phyloP scores from a whole-genome alignment of 2,113 vertebrate species.

The Empidonax traillii region DNA sequence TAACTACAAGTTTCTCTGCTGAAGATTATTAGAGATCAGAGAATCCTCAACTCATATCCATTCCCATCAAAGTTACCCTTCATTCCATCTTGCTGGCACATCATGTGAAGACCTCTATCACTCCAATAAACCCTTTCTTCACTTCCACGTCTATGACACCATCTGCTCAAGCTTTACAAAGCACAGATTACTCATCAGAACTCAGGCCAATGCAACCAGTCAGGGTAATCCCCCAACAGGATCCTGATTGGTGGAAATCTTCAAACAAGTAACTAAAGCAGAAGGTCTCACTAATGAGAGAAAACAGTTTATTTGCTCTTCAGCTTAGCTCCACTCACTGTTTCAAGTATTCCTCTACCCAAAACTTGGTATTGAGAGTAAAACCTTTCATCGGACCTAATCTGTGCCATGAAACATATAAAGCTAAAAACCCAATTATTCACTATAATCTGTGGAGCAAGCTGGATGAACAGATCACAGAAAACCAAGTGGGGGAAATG shows the following conservation, averaged over 20 bases:
- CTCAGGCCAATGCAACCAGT: background rate
- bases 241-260: background rate
- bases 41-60: background rate
- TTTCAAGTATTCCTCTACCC: background rate
- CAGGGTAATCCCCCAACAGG: background rate
- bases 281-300: background rate
- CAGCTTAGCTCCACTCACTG: background rate
- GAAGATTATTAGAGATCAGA: background rate
- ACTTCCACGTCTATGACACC: background rate
- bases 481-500: background rate
- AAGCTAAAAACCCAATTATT: background rate
- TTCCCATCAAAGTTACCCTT: background rate
- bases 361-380: background rate
- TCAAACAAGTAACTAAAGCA: background rate
- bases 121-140: background rate
- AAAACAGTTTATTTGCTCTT: background rate
- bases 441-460: background rate
- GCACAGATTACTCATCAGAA: background rate
- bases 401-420: background rate
- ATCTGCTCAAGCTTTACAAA: background rate
- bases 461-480: background rate
- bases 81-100: background rate
- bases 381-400: rapidly evolving
- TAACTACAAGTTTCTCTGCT: background rate
- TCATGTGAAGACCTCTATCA: background rate